Percentiles rank a stretch among this genome's conserved stretches.
Evolutionary conservation across 2,113 vertebrate species (phyloP).

Genomic region (Hoplias malabaricus): DNA sequence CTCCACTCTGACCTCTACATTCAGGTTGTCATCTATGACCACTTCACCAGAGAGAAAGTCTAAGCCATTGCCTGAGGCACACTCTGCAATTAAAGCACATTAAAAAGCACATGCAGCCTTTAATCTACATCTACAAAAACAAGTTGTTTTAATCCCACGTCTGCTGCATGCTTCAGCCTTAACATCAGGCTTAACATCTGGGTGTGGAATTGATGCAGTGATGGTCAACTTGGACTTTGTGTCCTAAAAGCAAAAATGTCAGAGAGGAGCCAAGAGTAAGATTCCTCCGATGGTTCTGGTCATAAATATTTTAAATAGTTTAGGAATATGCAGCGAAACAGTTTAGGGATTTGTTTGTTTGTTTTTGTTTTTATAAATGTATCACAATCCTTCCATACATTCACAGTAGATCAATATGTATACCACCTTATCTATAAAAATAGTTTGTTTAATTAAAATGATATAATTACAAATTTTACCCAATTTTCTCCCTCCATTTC

Average conservation of each 20-base stretch:
- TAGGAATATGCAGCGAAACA: background rate
- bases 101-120: conserved; percentile 48
- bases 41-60: conserved; percentile 70
- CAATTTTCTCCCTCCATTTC: too few species aligned
- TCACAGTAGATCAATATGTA: too few species aligned
- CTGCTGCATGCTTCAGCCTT: conserved; percentile 52
- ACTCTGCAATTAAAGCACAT: conserved; percentile 41
- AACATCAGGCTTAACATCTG: conserved; percentile 62
- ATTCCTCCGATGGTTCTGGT: background rate
- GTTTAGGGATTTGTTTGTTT: too few species aligned
- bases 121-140: conserved; percentile 60
- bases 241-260: background rate
- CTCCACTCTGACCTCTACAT: conserved; percentile 77
- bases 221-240: background rate
- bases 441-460: too few species aligned
- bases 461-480: too few species aligned
- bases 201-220: conserved; percentile 48
- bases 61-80: conserved; percentile 50
- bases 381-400: too few species aligned
- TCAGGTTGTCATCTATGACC: conserved; percentile 83
- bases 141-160: conserved; percentile 43
- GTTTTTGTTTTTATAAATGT: too few species aligned
- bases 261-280: background rate
- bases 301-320: background rate
- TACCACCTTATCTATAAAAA: too few species aligned